Evolutionary conservation across 1,140 invertebrate genomes (phyloP), one percentile per base, ranked within the genome.

Genomic region (Pomacea maculata): DNA sequence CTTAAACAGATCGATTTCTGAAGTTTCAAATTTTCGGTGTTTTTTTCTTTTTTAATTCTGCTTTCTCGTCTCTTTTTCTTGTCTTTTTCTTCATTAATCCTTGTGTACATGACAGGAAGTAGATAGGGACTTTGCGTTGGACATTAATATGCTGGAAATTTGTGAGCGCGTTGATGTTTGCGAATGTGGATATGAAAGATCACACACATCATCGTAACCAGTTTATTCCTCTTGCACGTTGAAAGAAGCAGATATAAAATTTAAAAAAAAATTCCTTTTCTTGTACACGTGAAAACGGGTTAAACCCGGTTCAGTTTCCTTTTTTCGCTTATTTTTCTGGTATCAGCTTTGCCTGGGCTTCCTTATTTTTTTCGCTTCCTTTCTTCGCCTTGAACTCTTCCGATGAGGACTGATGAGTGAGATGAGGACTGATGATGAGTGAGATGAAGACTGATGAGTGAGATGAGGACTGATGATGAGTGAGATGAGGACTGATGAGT

Each of bases 131-230:
- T 45, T 1, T 45, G 34, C 1, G 34, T 45, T 45, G 34, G 34
- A 45, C 34, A 45, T 45, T 45, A 1, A 45, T 45, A 0, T 45
- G 34, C 34, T 45, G 34, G 65, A 65, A 19, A 45, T 75, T 8
- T 74, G 63, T 75, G 64, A 65, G 72, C 75, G 72, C 55, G 63
- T 80, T 17, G 34, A 64, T 75, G 55, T 75, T n/a, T 80, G 52
- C 54, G 52, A 75, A 45, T 75, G 61, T 80, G 61, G 67, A 52
- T 80, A 61, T 52, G 29, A 67, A 52, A 67, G 67, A 67, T 34
- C 25, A 55, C 55, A 25, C 21, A 45, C 54, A 6, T 45, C 15
- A n/a, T 10, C 70, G 45, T 79, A 52, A 11, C 14, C 45, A 45
- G 29, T 34, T 75, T 6, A 52, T 34, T 55, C 21, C 10, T 15